Percentiles rank a stretch among this genome's conserved stretches.
phyloP scores from a whole-genome alignment of 2,797 vertebrate genomes.

The Hirundo rustica region DNA sequence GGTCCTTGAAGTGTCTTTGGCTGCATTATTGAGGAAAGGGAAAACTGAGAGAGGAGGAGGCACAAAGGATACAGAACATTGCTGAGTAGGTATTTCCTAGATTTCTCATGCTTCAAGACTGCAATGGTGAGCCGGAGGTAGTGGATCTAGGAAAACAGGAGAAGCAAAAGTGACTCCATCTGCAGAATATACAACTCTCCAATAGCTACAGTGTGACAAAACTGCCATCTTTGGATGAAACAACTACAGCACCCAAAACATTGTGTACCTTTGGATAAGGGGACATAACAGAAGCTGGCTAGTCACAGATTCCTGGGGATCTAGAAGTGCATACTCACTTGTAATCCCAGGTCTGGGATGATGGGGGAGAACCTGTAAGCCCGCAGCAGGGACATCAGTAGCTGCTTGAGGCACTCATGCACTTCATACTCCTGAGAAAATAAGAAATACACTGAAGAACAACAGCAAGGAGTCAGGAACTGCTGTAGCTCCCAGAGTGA shows the following conservation, averaged over 20 bases:
- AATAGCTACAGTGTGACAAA: neutral
- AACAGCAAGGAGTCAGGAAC: neutral
- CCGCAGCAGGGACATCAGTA: constrained; percentile 95
- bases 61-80: constrained; percentile 94
- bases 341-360: constrained; percentile 93
- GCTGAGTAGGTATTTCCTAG: constrained; percentile 93
- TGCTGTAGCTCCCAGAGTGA: neutral
- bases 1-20: neutral
- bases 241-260: neutral
- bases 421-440: constrained; percentile 89
- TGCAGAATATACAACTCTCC: neutral
- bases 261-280: neutral
- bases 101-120: constrained; percentile 91
- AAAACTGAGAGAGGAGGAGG: neutral
- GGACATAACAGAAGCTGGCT: neutral
- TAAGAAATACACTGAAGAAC: neutral
- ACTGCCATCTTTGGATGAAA: neutral
- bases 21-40: neutral
- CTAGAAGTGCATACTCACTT: constrained; percentile 78
- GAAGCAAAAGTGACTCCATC: neutral
- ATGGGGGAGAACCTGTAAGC: constrained; percentile 97
- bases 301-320: neutral
- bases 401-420: constrained; percentile 93
- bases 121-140: constrained; percentile 93
- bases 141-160: constrained; percentile 83